phyloP scores from a whole-genome alignment of 2,113 vertebrate species.

The Limanda limanda region DNA sequence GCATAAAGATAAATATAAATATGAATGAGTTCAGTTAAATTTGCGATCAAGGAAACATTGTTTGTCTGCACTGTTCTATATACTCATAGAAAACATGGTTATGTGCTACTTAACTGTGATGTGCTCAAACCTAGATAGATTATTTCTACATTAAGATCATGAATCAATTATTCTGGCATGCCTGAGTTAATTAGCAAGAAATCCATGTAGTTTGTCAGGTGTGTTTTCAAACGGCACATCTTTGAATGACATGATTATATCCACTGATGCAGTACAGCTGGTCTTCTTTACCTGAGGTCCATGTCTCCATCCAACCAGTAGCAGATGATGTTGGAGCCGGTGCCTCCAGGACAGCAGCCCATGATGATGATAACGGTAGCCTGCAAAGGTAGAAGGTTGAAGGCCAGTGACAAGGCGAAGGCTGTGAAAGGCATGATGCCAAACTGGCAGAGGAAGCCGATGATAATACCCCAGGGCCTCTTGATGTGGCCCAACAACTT shows the following conservation, averaged over 20 bases:
- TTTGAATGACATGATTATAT: neutral
- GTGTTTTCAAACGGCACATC: neutral
- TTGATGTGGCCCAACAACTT: slow-evolving; percentile 89
- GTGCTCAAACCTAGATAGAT: neutral
- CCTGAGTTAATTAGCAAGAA: no score
- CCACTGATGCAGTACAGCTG: neutral
- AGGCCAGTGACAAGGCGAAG: slow-evolving; percentile 87
- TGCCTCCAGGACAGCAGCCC: slow-evolving; percentile 97
- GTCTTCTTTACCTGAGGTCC: slow-evolving; percentile 93
- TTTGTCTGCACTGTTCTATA: neutral
- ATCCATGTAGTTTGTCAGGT: neutral
- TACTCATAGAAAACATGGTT: neutral
- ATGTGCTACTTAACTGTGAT: neutral
- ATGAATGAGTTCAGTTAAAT: no score
- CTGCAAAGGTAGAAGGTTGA: slow-evolving; percentile 88
- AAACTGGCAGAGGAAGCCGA: slow-evolving; percentile 97
- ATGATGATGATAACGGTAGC: slow-evolving; percentile 93
- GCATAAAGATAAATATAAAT: no score
- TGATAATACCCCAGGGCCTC: slow-evolving; percentile 91
- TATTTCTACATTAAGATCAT: no score
- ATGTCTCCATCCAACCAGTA: slow-evolving; percentile 98
- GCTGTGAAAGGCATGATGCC: slow-evolving; percentile 96
- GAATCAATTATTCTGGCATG: neutral
- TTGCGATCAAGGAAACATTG: no score
- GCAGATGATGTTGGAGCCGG: slow-evolving; percentile 91